These are phyloP conservation scores for Trichonephila clavata DNA, from an alignment of 1,140 invertebrate genomes.

Conservation along the genomic window DNA sequence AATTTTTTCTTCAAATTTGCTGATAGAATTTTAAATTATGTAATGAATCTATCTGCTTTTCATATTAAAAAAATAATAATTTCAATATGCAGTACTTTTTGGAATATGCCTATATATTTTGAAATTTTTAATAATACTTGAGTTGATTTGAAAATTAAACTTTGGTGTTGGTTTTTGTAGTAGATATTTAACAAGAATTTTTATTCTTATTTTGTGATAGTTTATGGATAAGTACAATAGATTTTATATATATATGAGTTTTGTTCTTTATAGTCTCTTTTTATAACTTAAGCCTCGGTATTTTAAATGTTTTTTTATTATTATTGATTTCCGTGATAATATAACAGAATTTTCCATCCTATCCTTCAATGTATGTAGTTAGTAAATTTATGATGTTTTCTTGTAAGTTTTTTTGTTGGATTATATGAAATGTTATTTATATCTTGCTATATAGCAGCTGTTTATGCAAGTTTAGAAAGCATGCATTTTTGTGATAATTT, in stretches of 20 bases:
- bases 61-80: background rate
- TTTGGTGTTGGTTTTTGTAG: background rate
- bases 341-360: background rate
- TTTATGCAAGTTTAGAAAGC: constrained; percentile 48
- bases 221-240: background rate
- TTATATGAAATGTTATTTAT: constrained; percentile 45
- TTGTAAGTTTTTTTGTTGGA: constrained; percentile 29
- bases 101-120: background rate
- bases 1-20: background rate
- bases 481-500: constrained; percentile 73
- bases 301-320: background rate
- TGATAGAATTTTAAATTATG: too few species aligned
- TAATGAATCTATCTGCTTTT: too few species aligned
- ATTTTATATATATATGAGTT: background rate
- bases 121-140: background rate
- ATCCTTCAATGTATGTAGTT: background rate
- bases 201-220: background rate
- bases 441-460: constrained; percentile 53
- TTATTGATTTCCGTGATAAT: background rate
- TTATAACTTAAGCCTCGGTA: background rate
- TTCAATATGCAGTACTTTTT: background rate
- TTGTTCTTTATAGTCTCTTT: background rate
- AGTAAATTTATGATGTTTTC: constrained; percentile 7
- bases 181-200: background rate
- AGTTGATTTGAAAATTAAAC: background rate